A percentile compares a stretch with the other conserved stretches of the same genome.
Evolutionary conservation across 2,113 vertebrate genomes (phyloP).

Genomic region (Hypanus sabinus): DNA sequence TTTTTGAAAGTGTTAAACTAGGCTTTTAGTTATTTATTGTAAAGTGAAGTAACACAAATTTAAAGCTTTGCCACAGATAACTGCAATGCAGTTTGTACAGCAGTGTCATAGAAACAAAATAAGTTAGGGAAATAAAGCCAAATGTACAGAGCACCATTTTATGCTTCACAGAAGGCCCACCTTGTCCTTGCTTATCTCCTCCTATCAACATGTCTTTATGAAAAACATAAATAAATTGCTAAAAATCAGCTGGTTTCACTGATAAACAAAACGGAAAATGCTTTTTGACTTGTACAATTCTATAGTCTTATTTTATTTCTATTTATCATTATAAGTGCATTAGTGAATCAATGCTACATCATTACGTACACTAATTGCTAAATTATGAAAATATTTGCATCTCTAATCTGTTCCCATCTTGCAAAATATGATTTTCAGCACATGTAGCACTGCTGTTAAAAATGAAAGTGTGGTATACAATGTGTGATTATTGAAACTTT

Average conservation of each 20-base stretch:
- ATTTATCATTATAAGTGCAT: neutral
- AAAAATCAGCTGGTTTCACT: neutral
- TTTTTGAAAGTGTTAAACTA: neutral
- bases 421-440: neutral
- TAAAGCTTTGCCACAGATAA: neutral
- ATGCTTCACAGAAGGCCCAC: neutral
- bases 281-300: neutral
- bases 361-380: neutral
- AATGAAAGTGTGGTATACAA: neutral
- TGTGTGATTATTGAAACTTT: neutral
- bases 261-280: neutral
- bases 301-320: neutral
- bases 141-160: neutral
- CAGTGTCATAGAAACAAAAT: neutral
- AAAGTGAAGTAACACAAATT: neutral
- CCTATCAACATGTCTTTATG: neutral
- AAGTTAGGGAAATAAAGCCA: neutral
- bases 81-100: neutral
- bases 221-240: too few relatives aligned
- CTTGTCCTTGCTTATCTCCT: neutral
- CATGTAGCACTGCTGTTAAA: neutral
- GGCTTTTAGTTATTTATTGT: neutral
- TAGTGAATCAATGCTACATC: neutral
- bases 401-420: neutral
- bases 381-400: neutral